Base-by-base conservation (phyloP, 2,797 vertebrate genomes). In the Buceros bicornis region DNA sequence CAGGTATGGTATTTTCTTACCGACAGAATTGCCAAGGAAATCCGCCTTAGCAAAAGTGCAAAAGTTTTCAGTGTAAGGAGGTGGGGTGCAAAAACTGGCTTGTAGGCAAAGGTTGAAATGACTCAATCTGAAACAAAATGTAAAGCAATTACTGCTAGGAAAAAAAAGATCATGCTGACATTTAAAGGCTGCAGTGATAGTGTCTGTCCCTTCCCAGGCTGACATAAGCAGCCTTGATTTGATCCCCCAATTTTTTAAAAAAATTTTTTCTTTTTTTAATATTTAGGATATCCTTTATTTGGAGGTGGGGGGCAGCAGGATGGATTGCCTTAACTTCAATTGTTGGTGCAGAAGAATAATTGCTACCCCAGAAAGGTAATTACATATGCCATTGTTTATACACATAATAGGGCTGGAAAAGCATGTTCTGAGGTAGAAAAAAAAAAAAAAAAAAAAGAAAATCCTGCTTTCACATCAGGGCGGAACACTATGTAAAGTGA, bases 381-480 rank as follows among this genome's bases (percentile, higher is more conserved):
- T 98, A 98, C 93, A 97, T 97, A 97, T 96, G 54, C 96, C 91
- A 98, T 98, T 98, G 98, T 98, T 98, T 98, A 98, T 97, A 96
- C 22, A 83, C 95, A 98, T 97, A 98, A 98, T 98, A 96, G 97
- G 95, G 96, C 95, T 96, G 85, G 95, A 98, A 95, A 97, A 87
- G 86, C 97, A 84, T 95, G 96, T 98, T 98, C 97, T 97, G 89
- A 33, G 33, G 33, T 86, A 88, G 76, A 94, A 80, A 96, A 72
- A 42, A 50, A 50, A 53, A 42, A 50, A 50, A 53, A 69, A 22
- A 22, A 28, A 97, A 92, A 66, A 90, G 90, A 97, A 97, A 97
- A 94, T 90, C 85, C 87, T 94, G 82, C 97, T 96, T 94, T 95
- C 95, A 97, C 91, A 95, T 97, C 95, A 97, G 97, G 97, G 96